phyloP scores from a whole-genome alignment of 2,113 vertebrate genomes.

The Hippotragus niger region DNA sequence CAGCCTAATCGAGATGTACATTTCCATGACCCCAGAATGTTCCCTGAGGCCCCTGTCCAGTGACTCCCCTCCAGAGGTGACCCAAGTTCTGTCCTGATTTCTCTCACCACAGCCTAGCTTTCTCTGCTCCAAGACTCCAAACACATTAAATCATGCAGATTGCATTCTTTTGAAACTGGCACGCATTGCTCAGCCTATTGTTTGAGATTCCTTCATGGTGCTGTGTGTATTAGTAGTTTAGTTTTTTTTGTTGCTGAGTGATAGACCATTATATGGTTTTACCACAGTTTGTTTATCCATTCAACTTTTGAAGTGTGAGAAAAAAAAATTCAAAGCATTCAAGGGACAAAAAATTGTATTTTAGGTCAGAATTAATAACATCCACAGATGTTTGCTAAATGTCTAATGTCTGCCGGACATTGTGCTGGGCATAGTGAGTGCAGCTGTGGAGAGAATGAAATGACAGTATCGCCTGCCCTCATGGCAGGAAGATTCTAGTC shows the following conservation, averaged over 20 bases:
- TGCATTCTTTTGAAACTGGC: background rate
- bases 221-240: background rate
- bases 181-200: background rate
- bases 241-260: background rate
- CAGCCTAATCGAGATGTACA: too few relatives aligned
- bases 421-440: background rate
- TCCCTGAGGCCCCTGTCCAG: background rate
- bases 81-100: accelerated
- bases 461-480: accelerated
- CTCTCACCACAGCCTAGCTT: background rate
- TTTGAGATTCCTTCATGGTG: background rate
- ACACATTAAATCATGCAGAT: accelerated
- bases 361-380: background rate
- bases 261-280: background rate
- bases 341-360: background rate
- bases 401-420: background rate
- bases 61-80: background rate
- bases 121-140: background rate
- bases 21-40: background rate
- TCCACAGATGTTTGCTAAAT: background rate
- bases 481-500: background rate
- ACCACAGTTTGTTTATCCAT: background rate
- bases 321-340: background rate
- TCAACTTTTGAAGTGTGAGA: background rate
- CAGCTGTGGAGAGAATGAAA: background rate